These are phyloP conservation scores for Leptinotarsa lineolata DNA, from an alignment of 1,140 invertebrate genomes.

Conservation along the genomic window DNA sequence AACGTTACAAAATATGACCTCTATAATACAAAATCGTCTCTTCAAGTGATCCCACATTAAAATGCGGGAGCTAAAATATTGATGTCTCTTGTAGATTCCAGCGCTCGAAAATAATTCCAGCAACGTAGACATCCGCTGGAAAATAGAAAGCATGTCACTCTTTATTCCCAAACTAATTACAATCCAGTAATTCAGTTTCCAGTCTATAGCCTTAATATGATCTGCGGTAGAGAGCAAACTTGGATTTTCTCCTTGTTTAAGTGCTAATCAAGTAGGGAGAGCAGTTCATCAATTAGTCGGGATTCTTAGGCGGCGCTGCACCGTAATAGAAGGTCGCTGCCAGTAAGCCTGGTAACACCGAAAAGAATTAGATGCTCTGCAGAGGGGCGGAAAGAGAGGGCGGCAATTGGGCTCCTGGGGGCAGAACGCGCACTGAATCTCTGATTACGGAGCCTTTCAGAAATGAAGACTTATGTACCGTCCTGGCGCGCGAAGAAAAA, in stretches of 20 bases:
- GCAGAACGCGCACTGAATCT: constrained; percentile 34
- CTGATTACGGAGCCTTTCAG: constrained; percentile 24
- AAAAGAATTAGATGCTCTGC: constrained; percentile 31
- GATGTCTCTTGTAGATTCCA: not conserved
- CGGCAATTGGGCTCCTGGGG: constrained; percentile 33
- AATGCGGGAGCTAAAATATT: too few relatives aligned
- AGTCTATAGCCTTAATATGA: constrained; percentile 22
- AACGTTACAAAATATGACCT: too few relatives aligned
- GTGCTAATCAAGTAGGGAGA: constrained; percentile 38
- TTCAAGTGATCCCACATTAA: too few relatives aligned
- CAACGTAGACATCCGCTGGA: not conserved
- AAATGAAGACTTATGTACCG: constrained; percentile 39
- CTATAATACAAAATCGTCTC: too few relatives aligned
- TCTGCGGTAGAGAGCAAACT: constrained; percentile 29
- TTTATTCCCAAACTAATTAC: constrained; percentile 25
- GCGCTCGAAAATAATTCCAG: not conserved
- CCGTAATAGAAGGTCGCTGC: constrained; percentile 35
- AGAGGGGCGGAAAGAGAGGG: not conserved
- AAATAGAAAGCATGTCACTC: not conserved
- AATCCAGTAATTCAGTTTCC: constrained; percentile 25
- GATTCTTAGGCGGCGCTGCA: constrained; percentile 36
- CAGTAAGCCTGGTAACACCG: constrained; percentile 27
- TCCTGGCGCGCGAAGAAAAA: not conserved
- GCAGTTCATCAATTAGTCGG: constrained; percentile 45
- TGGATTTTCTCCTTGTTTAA: constrained; percentile 40